Base-by-base conservation (phyloP, 2,888 invertebrate genomes). In the Aradus depressus region DNA sequence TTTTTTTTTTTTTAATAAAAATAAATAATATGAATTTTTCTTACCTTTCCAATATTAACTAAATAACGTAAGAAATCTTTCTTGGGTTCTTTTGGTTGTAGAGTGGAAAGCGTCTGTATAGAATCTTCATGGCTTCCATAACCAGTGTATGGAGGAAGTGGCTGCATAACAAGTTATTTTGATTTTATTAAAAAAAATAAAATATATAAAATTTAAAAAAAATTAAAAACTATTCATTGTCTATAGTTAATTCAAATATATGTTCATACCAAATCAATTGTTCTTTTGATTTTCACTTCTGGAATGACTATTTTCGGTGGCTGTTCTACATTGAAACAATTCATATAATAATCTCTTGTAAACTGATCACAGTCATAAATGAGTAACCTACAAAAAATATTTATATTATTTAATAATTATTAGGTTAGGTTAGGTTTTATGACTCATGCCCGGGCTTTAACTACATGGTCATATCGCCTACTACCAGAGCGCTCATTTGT, bases 41-140 rank as follows among this genome's bases (percentile, higher is more conserved):
- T 64, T 65, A 63, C 67, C 66, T 80, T 81, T 60, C 74, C 76
- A 18, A 79, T 80, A 66, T 88, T 86, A 19, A 80, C 71, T 50
- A 87, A 71, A 65, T 82, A 81, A 63, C 80, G 80, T 58, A 86
- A 75, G 56, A 84, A 72, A 65, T 86, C 84, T 64, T 83, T 81
- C 64, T 77, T 79, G 0, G 84, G 84, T 1, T 80, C 74, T 62
- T 81, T 80, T 3, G 84, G 84, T 28, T 80, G 64, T 45, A 87
- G 71, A 1, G 79, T 76, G 60, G 77, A 72, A 63, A 83, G 84
- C 18, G 81, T 81, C 62, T 80, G 79, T 25, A 85, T 66, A 0
- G 85, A 80, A 64, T 89, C 88, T 65, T 87, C 86, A 2, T 84
- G 75, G 12, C 80, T 72, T 2, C 88, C 88, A 59, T 84, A 76